Evolutionary conservation across 2,113 vertebrate genomes (phyloP), one percentile per base, ranked within the genome.

Genomic region (Tetraodon nigroviridis): DNA sequence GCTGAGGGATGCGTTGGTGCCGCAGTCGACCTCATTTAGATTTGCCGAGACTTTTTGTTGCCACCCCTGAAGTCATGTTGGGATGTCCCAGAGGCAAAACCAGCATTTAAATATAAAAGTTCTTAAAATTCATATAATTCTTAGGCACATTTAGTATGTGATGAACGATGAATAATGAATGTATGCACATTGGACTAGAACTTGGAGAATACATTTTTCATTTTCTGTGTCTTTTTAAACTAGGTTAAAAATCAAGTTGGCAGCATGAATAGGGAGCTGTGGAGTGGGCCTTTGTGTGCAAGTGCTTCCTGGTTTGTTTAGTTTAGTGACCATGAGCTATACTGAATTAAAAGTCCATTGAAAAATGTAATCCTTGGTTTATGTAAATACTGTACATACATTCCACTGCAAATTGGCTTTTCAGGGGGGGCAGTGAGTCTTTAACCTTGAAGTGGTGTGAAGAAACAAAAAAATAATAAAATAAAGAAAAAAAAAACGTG

Each of bases 181-280:
- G 15, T 11, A 37, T 8, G 17, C 6, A n/a, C n/a, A 58, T 22
- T 29, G 24, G 44, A 47, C 27, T 27, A 29, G 5, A 29, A 32
- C 55, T 17, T 47, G 14, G 13, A 20, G n/a, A 29, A 57, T 58
- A 5, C 15, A 19, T 19, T 59, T 59, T 20, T 49, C 15, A 59
- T 59, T 48, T 21, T 8, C 32, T 37, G 32, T 37, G 20, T 51
- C 24, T 27, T 59, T 19, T 59, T 19, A 40, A 52, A 61, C 2
- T 27, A 27, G 58, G 21, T 57, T 51, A 42, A 22, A 27, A 3
- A 44, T 59, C 1, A 10, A 27, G 4, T 32, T 48, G 42, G 40
- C 12, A 37, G 32, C 32, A 12, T 47, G 19, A 46, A 6, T 6
- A 27, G 24, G 32, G 32, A 37, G 8, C 8, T 12, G 32, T 37